Evolutionary conservation across 2,113 vertebrate genomes (phyloP).

Genomic region (Furnarius figulus): DNA sequence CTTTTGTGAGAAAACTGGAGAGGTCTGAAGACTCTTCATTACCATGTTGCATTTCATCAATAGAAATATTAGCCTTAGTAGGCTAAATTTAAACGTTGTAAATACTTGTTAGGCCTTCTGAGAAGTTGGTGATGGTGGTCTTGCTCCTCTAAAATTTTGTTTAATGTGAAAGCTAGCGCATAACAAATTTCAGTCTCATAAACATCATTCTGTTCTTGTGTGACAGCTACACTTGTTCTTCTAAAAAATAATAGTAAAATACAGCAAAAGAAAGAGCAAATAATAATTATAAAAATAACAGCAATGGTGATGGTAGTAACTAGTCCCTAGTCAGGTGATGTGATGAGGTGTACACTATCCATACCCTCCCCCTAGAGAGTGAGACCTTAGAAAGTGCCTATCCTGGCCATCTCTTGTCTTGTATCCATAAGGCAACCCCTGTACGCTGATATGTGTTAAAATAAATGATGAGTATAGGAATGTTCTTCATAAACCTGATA

Average conservation of each 20-base stretch:
- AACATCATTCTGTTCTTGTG: neutral
- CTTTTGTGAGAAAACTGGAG: neutral
- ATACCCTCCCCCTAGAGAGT: neutral
- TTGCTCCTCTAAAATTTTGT: neutral
- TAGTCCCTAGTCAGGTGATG: neutral
- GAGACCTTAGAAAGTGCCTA: neutral
- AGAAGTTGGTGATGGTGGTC: neutral
- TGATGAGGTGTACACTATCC: neutral
- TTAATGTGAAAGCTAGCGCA: neutral
- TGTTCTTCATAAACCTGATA: neutral
- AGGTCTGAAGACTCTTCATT: neutral
- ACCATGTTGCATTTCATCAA: neutral
- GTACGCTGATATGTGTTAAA: neutral
- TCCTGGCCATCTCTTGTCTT: rapidly evolving
- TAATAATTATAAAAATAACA: neutral
- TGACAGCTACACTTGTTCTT: neutral
- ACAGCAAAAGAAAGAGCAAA: neutral
- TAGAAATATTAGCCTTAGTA: neutral
- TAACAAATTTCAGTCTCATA: neutral
- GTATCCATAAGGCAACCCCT: neutral
- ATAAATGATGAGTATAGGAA: neutral
- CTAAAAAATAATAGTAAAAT: neutral
- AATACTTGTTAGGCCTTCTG: neutral
- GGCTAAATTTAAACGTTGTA: neutral
- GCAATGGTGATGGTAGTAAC: neutral